These are phyloP conservation scores for Marmota flaviventris DNA, from an alignment of 2,113 vertebrate species.

Conservation along the genomic window DNA sequence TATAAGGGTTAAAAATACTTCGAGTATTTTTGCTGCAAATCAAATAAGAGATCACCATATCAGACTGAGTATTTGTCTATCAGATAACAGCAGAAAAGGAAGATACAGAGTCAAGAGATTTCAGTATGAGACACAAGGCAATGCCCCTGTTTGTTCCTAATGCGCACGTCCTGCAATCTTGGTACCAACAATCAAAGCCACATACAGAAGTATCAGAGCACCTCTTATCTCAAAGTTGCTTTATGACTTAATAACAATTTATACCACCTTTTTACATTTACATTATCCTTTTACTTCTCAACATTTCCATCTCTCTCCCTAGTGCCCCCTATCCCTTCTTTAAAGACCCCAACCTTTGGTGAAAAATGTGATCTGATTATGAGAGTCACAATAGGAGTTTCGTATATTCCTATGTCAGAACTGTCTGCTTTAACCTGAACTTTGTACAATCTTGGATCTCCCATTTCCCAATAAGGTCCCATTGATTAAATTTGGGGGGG, in stretches of 20 bases:
- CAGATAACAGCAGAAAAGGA: neutral
- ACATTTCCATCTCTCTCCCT: neutral
- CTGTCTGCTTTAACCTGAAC: constrained; percentile 60
- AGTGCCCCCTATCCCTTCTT: neutral
- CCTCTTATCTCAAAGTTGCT: constrained; percentile 50
- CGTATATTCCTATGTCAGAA: constrained; percentile 47
- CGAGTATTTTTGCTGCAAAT: constrained; percentile 50
- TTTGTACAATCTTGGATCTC: constrained; percentile 38
- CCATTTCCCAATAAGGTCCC: constrained; percentile 63
- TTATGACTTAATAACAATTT: constrained; percentile 56
- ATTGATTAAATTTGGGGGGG: constrained; percentile 38
- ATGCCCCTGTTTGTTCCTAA: neutral
- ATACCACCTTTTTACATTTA: constrained; percentile 50
- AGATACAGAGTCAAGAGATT: neutral
- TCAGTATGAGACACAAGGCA: neutral
- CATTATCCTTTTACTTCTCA: constrained; percentile 22
- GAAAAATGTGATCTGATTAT: neutral
- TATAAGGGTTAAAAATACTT: constrained; percentile 43
- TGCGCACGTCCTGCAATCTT: neutral
- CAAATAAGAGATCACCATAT: constrained; percentile 1
- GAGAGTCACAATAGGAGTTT: neutral
- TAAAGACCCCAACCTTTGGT: neutral
- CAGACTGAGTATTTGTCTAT: neutral
- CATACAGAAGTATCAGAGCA: neutral
- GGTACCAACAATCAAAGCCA: neutral